A percentile compares a stretch with the other conserved stretches of the same genome.
Evolutionary conservation across 1,140 invertebrate species (phyloP).

Genomic region (Zaprionus davidi): DNA sequence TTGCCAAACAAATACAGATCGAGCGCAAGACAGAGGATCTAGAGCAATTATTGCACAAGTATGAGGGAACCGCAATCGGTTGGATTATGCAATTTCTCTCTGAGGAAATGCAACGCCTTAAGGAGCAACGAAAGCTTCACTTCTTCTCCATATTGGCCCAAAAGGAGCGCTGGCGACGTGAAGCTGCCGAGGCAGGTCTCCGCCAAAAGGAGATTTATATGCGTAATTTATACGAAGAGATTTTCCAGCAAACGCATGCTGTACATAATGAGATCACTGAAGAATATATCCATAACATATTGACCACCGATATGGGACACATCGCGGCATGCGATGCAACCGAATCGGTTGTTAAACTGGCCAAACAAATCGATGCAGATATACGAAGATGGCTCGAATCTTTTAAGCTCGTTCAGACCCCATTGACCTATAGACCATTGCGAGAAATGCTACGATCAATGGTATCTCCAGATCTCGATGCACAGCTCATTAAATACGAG

Average conservation of each 20-base stretch:
- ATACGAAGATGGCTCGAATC: slow-evolving; percentile 84
- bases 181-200: slow-evolving; percentile 88
- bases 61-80: slow-evolving; percentile 70
- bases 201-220: slow-evolving; percentile 87
- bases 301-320: slow-evolving; percentile 87
- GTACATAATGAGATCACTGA: slow-evolving; percentile 87
- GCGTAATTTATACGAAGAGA: slow-evolving; percentile 88
- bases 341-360: slow-evolving; percentile 85
- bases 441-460: slow-evolving; percentile 47
- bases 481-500: slow-evolving; percentile 40
- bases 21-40: slow-evolving; percentile 57
- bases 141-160: slow-evolving; percentile 89
- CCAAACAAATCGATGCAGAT: slow-evolving; percentile 86
- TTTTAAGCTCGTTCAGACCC: slow-evolving; percentile 70
- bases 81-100: slow-evolving; percentile 74
- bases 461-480: slow-evolving; percentile 52
- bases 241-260: slow-evolving; percentile 85
- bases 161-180: slow-evolving; percentile 87
- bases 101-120: slow-evolving; percentile 88
- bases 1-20: slow-evolving; percentile 25
- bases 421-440: slow-evolving; percentile 83
- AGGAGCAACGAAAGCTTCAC: slow-evolving; percentile 89
- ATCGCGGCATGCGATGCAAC: slow-evolving; percentile 86
- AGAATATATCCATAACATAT: slow-evolving; percentile 88
- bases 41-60: slow-evolving; percentile 58